Percentiles rank a stretch among this genome's conserved stretches.
Conservation (phyloP, 2,797 vertebrate species). For the Streptopelia turtur region DNA sequence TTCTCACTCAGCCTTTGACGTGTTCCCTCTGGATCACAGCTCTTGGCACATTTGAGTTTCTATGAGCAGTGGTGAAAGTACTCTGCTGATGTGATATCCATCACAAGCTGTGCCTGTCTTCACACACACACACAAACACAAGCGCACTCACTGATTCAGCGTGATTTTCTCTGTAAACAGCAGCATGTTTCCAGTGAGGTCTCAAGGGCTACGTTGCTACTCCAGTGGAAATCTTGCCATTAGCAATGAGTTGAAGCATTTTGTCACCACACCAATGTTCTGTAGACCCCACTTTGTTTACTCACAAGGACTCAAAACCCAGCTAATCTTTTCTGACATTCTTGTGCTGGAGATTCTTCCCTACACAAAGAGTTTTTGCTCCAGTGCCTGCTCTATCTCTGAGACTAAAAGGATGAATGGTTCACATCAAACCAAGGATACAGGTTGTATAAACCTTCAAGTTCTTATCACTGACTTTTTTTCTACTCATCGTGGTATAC, state of each 20-base stretch:
- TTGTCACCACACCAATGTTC: neutral
- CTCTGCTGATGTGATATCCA: neutral
- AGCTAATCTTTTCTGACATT: neutral
- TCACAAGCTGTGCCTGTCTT: neutral
- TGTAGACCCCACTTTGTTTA: neutral
- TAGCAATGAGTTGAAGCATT: neutral
- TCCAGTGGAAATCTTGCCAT: neutral
- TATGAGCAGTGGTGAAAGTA: neutral
- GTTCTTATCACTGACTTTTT: neutral
- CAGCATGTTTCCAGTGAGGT: neutral
- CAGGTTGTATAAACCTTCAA: neutral
- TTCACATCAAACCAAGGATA: neutral
- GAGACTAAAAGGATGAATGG: neutral
- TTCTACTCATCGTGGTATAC: neutral
- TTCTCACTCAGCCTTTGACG: slow-evolving; percentile 42
- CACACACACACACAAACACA: slow-evolving; percentile 6
- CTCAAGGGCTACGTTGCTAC: neutral
- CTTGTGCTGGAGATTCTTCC: neutral
- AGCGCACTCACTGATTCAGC: neutral
- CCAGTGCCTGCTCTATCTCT: neutral
- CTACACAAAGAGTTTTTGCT: neutral
- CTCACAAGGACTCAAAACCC: neutral
- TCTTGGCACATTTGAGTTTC: slow-evolving; percentile 28
- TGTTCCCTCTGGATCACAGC: slow-evolving; percentile 32
- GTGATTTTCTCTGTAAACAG: neutral